Percentiles rank a stretch among this genome's conserved stretches.
Conservation (phyloP, 2,888 invertebrate species). For the Panopea generosa region DNA sequence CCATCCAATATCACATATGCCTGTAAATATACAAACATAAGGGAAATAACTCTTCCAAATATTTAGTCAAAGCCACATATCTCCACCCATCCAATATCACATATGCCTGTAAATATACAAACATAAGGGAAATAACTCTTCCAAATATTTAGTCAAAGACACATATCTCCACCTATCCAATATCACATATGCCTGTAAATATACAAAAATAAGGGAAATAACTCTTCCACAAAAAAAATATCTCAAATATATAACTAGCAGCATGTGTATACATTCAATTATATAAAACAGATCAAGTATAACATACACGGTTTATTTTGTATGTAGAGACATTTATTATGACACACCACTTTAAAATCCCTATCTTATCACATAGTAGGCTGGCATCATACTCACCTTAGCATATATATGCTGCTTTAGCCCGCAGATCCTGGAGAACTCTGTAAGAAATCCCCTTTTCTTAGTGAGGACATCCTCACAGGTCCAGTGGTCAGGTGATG, state of each 20-base stretch:
- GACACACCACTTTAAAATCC: too few species aligned
- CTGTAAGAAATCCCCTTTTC: slow-evolving; percentile 75
- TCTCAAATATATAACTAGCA: too few species aligned
- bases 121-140: slow-evolving; percentile 7
- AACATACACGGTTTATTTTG: too few species aligned
- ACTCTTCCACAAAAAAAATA: slow-evolving; percentile 71
- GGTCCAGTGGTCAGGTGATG: slow-evolving; percentile 73
- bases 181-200: slow-evolving; percentile 74
- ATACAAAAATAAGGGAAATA: not conserved
- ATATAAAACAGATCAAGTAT: too few species aligned
- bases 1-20: slow-evolving; percentile 75
- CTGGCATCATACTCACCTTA: slow-evolving; percentile 79
- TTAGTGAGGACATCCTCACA: slow-evolving; percentile 75
- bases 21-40: slow-evolving; percentile 59
- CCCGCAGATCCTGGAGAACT: slow-evolving; percentile 68
- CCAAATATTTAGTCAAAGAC: slow-evolving; percentile 77
- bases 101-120: slow-evolving; percentile 72
- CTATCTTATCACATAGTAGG: too few species aligned
- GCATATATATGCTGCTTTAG: slow-evolving; percentile 76
- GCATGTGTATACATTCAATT: not conserved
- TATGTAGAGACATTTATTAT: too few species aligned
- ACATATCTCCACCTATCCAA: slow-evolving; percentile 80
- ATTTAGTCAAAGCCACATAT: slow-evolving; percentile 78
- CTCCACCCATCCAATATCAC: slow-evolving; percentile 78
- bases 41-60: slow-evolving; percentile 58